Base-by-base conservation (phyloP, 2,797 vertebrate genomes). In the Galago senegalensis region DNA sequence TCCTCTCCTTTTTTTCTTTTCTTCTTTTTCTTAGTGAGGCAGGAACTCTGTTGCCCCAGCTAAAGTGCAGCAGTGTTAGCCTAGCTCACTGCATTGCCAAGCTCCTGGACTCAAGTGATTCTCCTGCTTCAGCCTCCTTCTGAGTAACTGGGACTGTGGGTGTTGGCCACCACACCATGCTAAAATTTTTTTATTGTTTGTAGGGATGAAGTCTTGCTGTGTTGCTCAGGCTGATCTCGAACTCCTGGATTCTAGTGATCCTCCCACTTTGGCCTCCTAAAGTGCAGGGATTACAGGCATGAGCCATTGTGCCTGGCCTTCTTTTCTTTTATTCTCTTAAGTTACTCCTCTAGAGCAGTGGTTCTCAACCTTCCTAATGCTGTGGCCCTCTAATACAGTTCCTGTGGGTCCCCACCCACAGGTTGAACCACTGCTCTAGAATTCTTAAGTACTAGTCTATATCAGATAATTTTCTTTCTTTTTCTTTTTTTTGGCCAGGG, bases 401-500 rank as follows among this genome's bases (percentile, higher is more conserved):
- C 49, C 49, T 53, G 49, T 53, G 49, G 49, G 49, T 53, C 49
- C 49, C 3, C 3, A 53, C 49, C 49, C 13, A 14, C 49, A 53
- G 49, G 49, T 53, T 53, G 49, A 53, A 53, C 49, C 16, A 12
- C 49, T 53, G 49, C 49, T 16, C 49, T 53, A 80, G 37, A 60
- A 4, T 87, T 82, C 77, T 76, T 53, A 58, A 73, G 83, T 85
- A 60, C 4, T 1, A 53, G 3, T 80, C 29, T 67, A 1, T 70
- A 65, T 82, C 20, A 81, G 37, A 31, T 87, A n/a, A n/a, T 17
- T 29, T 65, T 89, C 90, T 87, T 91, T 83, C 7, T 87, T 77
- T 72, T 90, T 53, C 34, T 53, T 49, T 53, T 53, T 16, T 43
- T 43, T 43, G 40, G 40, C 40, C 40, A 43, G 40, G 40, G 40